Base-by-base conservation (phyloP, 2,113 vertebrate species). In the Crypturellus undulatus region DNA sequence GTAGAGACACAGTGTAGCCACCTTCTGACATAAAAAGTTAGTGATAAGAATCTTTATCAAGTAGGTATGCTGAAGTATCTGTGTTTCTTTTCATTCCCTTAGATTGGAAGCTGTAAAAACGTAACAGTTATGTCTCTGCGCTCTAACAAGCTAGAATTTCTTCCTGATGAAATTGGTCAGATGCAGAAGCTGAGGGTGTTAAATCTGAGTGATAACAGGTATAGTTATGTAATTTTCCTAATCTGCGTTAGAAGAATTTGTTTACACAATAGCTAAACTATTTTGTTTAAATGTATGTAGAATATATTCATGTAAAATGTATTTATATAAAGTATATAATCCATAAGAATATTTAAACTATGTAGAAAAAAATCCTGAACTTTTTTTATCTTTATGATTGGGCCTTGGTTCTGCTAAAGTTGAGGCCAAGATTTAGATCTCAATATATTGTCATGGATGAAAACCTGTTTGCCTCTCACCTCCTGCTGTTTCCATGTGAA, bases 131-230 rank as follows among this genome's bases (percentile, higher is more conserved):
- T 99, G 99, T 99, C 99, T 43, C 98, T 99, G 76, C 99, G 99
- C 58, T 99, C 99, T 59, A 99, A 99, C 97, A 99, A 99, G 52
- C 98, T 99, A 71, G 99, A 99, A 97, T 99, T 99, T 87, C 99
- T 99, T 60, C 99, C 99, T 20, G 99, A 99, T 90, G 99, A 99
- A 93, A 99, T 99, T 54, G 99, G 99, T 88, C 99, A 99, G 97
- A 99, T 99, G 99, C 99, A 99, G 97, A 99, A 99, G 96, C 97
- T 99, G 87, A 98, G 99, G 90, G 99, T 99, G 85, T 97, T 99
- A 85, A 99, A 99, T 95, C 97, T 99, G 49, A 99, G 99, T 62
- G 99, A 99, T 92, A 99, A 99, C 98, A 99, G 99, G 99, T 99
- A 99, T 40, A 86, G 36, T 43, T 82, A 42, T 32, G 32, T 72